Percentiles rank a stretch among this genome's conserved stretches.
Conservation (phyloP, 2,797 vertebrate species). For the Gobionotothen gibberifrons region DNA sequence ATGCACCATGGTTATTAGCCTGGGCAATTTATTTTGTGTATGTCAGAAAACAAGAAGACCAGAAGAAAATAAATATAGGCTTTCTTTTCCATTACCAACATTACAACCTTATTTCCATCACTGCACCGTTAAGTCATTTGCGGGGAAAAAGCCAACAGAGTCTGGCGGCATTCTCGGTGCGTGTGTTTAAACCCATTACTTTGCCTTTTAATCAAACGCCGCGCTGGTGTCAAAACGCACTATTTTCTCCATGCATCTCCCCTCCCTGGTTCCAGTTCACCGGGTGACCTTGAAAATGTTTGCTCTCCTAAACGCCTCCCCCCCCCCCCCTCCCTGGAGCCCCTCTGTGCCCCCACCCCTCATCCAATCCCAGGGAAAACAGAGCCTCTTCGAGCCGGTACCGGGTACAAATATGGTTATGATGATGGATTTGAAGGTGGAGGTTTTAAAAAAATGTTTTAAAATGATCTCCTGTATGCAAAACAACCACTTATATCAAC, state of each 20-base stretch:
- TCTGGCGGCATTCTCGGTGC: conserved; percentile 92
- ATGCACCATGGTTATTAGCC: conserved; percentile 74
- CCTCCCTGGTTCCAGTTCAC: conserved; percentile 93
- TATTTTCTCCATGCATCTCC: conserved; percentile 95
- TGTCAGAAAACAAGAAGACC: conserved; percentile 82
- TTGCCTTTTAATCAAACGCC: conserved; percentile 99
- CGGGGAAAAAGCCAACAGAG: conserved; percentile 87
- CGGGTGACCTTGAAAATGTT: conserved; percentile 98
- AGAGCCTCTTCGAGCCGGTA: conserved; percentile 19
- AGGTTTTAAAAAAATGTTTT: not conserved
- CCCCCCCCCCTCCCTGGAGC: conserved; percentile 29
- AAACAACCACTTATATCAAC: conserved; percentile 1
- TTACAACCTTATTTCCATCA: conserved; percentile 89
- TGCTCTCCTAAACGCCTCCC: conserved; percentile 92
- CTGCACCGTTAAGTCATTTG: conserved; percentile 93
- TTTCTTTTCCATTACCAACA: conserved; percentile 86
- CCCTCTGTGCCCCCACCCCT: conserved; percentile 2
- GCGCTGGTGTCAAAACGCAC: conserved; percentile 94
- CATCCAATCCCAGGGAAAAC: conserved; percentile 51
- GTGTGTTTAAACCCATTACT: conserved; percentile 99
- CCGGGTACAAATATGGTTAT: conserved; percentile 19
- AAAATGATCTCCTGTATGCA: not conserved
- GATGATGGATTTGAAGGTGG: conserved; percentile 25
- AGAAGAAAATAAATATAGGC: conserved; percentile 74
- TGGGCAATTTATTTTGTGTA: conserved; percentile 80